Conservation (phyloP, 1,140 invertebrate species). For the Trachymyrmex septentrionalis region DNA sequence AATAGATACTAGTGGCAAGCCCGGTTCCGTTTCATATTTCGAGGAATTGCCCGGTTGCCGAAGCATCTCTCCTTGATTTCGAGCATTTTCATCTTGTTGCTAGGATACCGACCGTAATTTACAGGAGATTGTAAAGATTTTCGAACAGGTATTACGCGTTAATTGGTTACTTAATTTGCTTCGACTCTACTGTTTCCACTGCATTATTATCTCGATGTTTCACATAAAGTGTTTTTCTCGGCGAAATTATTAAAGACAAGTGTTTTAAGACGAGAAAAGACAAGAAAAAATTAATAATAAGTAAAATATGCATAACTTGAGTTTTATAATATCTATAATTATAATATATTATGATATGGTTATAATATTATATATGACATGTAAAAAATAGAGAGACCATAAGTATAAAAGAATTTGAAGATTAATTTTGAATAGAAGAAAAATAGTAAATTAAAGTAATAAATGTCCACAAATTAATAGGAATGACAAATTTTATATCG, state of each 20-base stretch:
- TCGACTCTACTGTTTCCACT: not conserved
- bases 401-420: not conserved
- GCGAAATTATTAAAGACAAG: not conserved
- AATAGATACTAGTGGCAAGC: conserved; percentile 46
- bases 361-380: not conserved
- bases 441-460: not conserved
- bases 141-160: conserved; percentile 61
- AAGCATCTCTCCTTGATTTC: conserved; percentile 24
- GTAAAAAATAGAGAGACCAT: not conserved
- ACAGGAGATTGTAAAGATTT: conserved; percentile 57
- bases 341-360: not conserved
- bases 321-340: not conserved
- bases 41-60: conserved; percentile 4
- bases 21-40: conserved; percentile 58
- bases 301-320: not conserved
- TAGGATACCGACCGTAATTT: conserved; percentile 45
- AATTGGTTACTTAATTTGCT: conserved; percentile 60
- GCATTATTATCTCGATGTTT: conserved; percentile 50
- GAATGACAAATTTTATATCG: not conserved
- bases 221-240: not conserved
- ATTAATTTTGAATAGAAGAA: not conserved
- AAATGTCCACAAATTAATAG: conserved; percentile 4
- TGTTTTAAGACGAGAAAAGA: not conserved
- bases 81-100: conserved; percentile 65
- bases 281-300: conserved; percentile 12